phyloP scores from a whole-genome alignment of 2,888 invertebrate genomes.

The Petrolisthes manimaculis region DNA sequence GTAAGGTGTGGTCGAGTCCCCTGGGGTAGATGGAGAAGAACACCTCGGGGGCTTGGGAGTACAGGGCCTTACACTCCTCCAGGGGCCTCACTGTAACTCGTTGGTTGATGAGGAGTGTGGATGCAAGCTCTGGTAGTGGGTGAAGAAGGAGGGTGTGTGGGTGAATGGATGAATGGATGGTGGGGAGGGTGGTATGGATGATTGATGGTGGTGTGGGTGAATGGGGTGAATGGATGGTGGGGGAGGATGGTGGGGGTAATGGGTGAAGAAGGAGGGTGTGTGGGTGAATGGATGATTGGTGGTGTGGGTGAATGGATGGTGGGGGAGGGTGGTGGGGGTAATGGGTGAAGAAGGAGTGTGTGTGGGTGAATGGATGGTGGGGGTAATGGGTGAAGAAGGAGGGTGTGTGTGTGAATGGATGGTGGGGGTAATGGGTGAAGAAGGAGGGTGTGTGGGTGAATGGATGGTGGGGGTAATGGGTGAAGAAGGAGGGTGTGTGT shows the following conservation, averaged over 20 bases:
- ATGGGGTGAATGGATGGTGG: neutral
- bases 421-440: too few species aligned
- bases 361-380: neutral
- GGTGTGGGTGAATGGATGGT: neutral
- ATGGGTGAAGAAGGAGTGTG: too few species aligned
- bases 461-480: too few species aligned
- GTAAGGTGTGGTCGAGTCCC: constrained; percentile 27
- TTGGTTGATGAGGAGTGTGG: constrained; percentile 23
- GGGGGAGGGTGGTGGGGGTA: neutral
- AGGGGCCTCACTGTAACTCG: constrained; percentile 11
- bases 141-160: neutral
- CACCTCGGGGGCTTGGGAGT: neutral
- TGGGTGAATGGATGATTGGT: too few species aligned
- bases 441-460: too few species aligned
- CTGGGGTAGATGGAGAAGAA: constrained; percentile 16
- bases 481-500: too few species aligned
- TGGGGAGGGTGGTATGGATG: too few species aligned
- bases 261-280: too few species aligned
- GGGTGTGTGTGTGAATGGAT: too few species aligned
- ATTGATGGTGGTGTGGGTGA: neutral
- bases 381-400: neutral
- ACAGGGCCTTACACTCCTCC: constrained; percentile 30
- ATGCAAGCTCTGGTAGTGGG: constrained; percentile 17
- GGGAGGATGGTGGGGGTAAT: too few species aligned
- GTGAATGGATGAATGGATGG: too few species aligned